These are phyloP conservation scores for Habroteleia sp. DNA, from an alignment of 2,888 invertebrate genomes.

Conservation along the genomic window DNA sequence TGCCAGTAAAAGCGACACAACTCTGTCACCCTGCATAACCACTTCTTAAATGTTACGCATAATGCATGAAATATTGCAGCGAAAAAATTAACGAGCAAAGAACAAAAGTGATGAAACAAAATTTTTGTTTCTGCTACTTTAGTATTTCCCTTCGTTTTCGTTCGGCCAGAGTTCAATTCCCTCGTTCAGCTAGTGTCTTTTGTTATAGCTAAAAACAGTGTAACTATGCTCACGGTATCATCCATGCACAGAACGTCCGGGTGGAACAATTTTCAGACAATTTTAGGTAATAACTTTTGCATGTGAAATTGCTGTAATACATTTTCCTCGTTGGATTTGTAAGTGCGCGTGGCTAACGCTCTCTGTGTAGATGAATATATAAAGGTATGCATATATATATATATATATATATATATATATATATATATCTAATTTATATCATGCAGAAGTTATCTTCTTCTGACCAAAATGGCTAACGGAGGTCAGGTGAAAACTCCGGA, in stretches of 20 bases:
- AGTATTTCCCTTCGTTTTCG: conserved; percentile 13
- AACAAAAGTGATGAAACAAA: background rate
- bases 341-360: conserved; percentile 25
- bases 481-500: conserved; percentile 51
- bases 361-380: conserved; percentile 36
- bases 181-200: conserved; percentile 31
- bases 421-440: conserved; percentile 55
- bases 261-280: conserved; percentile 76
- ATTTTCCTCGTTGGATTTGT: conserved; percentile 66
- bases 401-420: conserved; percentile 39
- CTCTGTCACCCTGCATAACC: background rate
- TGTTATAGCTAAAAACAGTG: conserved; percentile 46
- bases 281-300: conserved; percentile 79
- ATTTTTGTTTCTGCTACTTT: conserved; percentile 12
- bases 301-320: conserved; percentile 77
- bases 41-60: conserved; percentile 8
- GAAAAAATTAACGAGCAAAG: no score
- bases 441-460: conserved; percentile 46
- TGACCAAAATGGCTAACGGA: conserved; percentile 49
- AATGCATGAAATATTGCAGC: conserved; percentile 10
- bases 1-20: background rate
- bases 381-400: conserved; percentile 37
- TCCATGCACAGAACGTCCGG: conserved; percentile 55
- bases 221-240: conserved; percentile 41
- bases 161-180: conserved; percentile 6